A percentile compares a stretch with the other conserved stretches of the same genome.
Conservation (phyloP, 1,140 invertebrate species). For the Drosophila serrata region DNA sequence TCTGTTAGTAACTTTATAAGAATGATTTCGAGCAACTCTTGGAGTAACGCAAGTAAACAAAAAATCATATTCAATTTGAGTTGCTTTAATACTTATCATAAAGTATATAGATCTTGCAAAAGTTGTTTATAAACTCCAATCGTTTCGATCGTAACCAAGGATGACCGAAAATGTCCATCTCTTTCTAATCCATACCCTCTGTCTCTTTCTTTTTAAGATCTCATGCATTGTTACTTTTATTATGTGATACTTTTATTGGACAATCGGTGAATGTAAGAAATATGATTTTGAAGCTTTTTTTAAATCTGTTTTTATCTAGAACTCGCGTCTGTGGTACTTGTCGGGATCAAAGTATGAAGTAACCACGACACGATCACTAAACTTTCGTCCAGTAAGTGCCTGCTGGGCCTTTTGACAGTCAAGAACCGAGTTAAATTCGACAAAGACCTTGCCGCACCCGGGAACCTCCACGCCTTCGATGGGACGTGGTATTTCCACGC, state of each 20-base stretch:
- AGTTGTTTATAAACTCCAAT: neutral
- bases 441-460: conserved; percentile 99
- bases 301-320: conserved; percentile 88
- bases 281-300: conserved; percentile 49
- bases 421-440: conserved; percentile 98
- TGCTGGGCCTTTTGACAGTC: conserved; percentile 99
- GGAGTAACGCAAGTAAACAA: no score
- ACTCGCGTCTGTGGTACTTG: conserved; percentile 99
- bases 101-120: neutral
- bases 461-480: conserved; percentile 98
- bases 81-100: neutral
- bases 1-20: no score
- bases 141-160: neutral
- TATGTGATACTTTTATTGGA: conserved; percentile 68
- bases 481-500: conserved; percentile 98
- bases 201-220: neutral
- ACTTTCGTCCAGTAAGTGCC: conserved; percentile 98
- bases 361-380: conserved; percentile 99
- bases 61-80: neutral
- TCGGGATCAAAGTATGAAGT: conserved; percentile 99
- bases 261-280: conserved; percentile 76
- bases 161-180: neutral
- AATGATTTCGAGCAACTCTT: no score
- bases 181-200: conserved; percentile 11
- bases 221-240: conserved; percentile 49